Evolutionary conservation across 2,113 vertebrate genomes (phyloP).

Genomic region (Symphodus melops): DNA sequence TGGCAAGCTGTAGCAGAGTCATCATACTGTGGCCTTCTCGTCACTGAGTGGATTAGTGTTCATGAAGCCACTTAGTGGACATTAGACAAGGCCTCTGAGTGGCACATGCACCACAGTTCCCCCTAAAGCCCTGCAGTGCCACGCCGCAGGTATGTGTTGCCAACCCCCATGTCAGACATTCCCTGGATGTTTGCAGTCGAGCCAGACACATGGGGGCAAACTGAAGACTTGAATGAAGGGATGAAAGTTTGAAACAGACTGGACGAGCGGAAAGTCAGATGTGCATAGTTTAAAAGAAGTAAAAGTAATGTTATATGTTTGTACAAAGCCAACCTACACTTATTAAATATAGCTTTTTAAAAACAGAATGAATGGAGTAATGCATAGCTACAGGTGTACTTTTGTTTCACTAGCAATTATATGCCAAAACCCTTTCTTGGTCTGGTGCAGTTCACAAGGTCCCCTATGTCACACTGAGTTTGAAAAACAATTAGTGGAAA

Average conservation of each 20-base stretch:
- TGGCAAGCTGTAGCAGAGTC: slow-evolving; percentile 68
- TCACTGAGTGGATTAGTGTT: slow-evolving; percentile 80
- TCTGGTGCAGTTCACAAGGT: too few species aligned
- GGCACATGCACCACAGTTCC: slow-evolving; percentile 70
- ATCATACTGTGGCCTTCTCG: slow-evolving; percentile 76
- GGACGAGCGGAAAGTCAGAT: background rate
- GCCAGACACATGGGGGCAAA: slow-evolving; percentile 70
- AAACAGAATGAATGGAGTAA: too few species aligned
- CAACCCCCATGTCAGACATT: slow-evolving; percentile 75
- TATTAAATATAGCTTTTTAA: too few species aligned
- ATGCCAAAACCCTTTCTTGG: too few species aligned
- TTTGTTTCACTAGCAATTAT: too few species aligned
- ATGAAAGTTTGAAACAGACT: slow-evolving; percentile 29
- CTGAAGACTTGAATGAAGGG: slow-evolving; percentile 41
- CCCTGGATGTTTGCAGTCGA: slow-evolving; percentile 76
- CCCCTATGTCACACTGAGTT: too few species aligned
- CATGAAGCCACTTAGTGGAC: slow-evolving; percentile 78
- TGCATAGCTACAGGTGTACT: too few species aligned
- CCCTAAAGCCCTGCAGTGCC: slow-evolving; percentile 68
- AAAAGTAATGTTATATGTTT: too few species aligned
- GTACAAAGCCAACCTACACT: too few species aligned
- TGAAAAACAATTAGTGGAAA: too few species aligned
- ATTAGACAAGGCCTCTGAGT: slow-evolving; percentile 76
- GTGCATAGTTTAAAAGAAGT: too few species aligned
- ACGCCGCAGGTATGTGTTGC: slow-evolving; percentile 77